Conservation (phyloP, 2,113 vertebrate genomes). For the Percopsis transmontana region DNA sequence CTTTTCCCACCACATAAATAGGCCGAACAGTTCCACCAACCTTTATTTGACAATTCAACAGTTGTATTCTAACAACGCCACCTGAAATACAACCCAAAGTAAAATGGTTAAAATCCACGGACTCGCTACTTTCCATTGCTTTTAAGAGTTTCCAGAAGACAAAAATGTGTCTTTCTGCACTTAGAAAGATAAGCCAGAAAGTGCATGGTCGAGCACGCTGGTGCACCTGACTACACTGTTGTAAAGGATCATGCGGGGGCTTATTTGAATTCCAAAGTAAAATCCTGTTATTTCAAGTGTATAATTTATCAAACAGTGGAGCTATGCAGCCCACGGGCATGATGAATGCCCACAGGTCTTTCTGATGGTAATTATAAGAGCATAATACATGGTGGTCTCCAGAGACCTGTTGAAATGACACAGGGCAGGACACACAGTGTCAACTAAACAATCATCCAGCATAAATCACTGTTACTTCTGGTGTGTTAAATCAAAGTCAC, state of each 20-base stretch:
- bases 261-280: constrained; percentile 35
- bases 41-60: neutral
- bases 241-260: constrained; percentile 15
- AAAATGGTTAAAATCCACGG: neutral
- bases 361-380: constrained; percentile 65
- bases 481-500: constrained; percentile 19
- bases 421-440: constrained; percentile 46
- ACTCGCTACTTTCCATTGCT: neutral
- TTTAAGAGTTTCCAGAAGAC: neutral
- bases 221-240: constrained; percentile 8
- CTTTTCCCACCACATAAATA: neutral
- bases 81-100: neutral
- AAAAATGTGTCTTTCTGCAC: neutral
- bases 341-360: constrained; percentile 58
- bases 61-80: neutral
- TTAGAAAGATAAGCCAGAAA: neutral
- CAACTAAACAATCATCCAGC: constrained; percentile 49
- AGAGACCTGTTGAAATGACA: constrained; percentile 49
- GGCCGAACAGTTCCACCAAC: neutral
- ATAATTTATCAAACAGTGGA: constrained; percentile 42
- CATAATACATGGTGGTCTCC: constrained; percentile 58
- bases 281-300: constrained; percentile 32
- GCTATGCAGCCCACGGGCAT: constrained; percentile 37
- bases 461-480: constrained; percentile 48
- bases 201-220: neutral